Percentiles rank a stretch among this genome's conserved stretches.
phyloP scores from a whole-genome alignment of 2,888 invertebrate species.

The Eristalis pertinax region DNA sequence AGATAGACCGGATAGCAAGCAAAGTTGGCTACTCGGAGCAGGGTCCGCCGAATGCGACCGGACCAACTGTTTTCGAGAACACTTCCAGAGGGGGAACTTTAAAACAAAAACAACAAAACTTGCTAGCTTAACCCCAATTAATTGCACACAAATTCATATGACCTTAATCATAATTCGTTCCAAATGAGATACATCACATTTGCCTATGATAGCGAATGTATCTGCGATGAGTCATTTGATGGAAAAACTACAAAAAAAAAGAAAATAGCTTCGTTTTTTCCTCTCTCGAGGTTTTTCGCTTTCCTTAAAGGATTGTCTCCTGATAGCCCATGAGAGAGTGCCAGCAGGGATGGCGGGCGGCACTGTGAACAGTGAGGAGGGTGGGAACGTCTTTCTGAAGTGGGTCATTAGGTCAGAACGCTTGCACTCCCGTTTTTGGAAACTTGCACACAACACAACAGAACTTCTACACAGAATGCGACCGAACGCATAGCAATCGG shows the following conservation, averaged over 20 bases:
- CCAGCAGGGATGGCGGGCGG: neutral
- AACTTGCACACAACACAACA: constrained; percentile 53
- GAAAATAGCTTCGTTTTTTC: neutral
- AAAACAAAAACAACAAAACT: neutral
- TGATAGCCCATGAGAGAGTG: neutral
- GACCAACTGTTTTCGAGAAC: constrained; percentile 1
- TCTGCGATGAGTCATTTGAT: constrained; percentile 48
- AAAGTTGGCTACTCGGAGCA: neutral
- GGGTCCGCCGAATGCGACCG: neutral
- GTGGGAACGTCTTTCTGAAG: constrained; percentile 39
- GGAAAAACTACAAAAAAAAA: constrained; percentile 9
- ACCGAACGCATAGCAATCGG: neutral
- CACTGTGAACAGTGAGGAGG: neutral
- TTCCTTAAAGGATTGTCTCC: constrained; percentile 36
- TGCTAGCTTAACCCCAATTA: constrained; percentile 54
- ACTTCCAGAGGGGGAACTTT: neutral
- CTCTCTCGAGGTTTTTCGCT: neutral
- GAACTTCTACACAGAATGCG: neutral
- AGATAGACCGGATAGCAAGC: neutral
- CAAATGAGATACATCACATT: constrained; percentile 35
- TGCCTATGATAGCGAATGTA: constrained; percentile 34
- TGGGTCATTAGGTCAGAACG: constrained; percentile 69
- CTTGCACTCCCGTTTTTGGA: constrained; percentile 63
- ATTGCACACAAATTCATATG: constrained; percentile 69
- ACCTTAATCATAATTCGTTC: constrained; percentile 70